Percentiles rank a stretch among this genome's conserved stretches.
Evolutionary conservation across 1,140 invertebrate genomes (phyloP).

Genomic region (Acromyrmex echinatior): DNA sequence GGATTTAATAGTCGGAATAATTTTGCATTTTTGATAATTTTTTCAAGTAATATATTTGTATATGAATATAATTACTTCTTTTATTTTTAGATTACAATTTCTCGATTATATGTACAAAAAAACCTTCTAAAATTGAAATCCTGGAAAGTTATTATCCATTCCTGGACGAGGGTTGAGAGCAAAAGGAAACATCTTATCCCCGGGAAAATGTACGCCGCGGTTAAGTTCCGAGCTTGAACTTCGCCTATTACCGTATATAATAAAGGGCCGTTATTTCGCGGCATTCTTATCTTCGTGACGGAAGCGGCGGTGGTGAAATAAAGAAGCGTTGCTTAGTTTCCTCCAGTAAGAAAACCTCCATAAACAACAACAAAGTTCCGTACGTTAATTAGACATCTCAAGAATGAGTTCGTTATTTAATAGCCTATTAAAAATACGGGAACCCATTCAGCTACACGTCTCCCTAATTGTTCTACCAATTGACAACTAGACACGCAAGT

Average conservation of each 20-base stretch:
- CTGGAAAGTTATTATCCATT: conserved; percentile 1
- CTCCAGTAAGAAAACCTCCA: conserved; percentile 27
- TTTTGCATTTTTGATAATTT: background rate
- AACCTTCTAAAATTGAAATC: background rate
- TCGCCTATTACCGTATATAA: conserved; percentile 78
- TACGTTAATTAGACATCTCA: conserved; percentile 45
- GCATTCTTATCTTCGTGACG: conserved; percentile 74
- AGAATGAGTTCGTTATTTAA: conserved; percentile 49
- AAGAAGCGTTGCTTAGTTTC: conserved; percentile 71
- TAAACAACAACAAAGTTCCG: conserved; percentile 41
- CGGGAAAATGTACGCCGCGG: conserved; percentile 72
- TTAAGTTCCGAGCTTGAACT: conserved; percentile 76
- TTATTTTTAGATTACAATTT: background rate
- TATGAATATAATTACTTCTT: background rate
- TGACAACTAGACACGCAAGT: background rate
- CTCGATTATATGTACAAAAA: background rate
- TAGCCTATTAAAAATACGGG: background rate
- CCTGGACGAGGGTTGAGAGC: conserved; percentile 39
- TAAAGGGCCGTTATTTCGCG: conserved; percentile 77
- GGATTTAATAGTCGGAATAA: background rate
- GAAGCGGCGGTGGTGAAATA: conserved; percentile 74
- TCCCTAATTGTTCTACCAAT: conserved; percentile 23
- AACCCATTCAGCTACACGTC: background rate
- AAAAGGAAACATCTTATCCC: conserved; percentile 73
- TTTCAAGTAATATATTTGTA: background rate